These are phyloP conservation scores for Agonopterix subpropinquella DNA, from an alignment of 2,888 invertebrate genomes.

Conservation along the genomic window DNA sequence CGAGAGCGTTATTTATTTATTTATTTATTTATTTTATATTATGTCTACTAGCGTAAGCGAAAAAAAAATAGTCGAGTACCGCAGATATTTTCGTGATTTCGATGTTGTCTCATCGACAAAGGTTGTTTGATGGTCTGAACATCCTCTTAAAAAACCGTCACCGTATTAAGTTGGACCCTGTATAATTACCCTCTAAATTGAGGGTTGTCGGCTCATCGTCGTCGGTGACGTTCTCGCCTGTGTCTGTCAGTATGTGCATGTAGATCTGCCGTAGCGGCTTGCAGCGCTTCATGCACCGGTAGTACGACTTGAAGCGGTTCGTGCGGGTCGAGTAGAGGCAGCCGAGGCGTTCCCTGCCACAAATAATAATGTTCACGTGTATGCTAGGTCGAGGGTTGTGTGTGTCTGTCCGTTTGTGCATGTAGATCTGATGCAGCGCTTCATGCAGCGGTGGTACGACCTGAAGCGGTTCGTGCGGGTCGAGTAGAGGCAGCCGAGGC, in stretches of 20 bases:
- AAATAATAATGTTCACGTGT: no score
- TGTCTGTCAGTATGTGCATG: slow-evolving; percentile 25
- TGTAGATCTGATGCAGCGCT: slow-evolving; percentile 36
- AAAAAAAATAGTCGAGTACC: no score
- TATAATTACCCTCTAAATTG: not conserved
- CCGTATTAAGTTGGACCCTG: no score
- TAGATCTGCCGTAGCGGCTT: slow-evolving; percentile 33
- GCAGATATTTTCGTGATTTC: no score
- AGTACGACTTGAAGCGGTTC: slow-evolving; percentile 41
- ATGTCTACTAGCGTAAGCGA: no score
- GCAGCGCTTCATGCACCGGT: slow-evolving; percentile 35
- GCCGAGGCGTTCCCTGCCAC: slow-evolving; percentile 44
- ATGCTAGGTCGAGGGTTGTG: not conserved
- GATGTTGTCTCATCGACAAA: no score
- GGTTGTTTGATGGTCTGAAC: no score
- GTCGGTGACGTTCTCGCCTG: not conserved
- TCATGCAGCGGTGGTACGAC: slow-evolving; percentile 32
- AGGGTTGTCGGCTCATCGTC: slow-evolving; percentile 2
- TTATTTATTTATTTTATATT: no score
- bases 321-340: slow-evolving; percentile 28
- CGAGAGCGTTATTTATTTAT: no score
- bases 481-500: slow-evolving; percentile 41
- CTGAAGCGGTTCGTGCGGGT: slow-evolving; percentile 41
- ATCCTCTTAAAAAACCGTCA: no score
- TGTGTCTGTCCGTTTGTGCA: slow-evolving; percentile 23